Conservation (phyloP, 2,113 vertebrate species). For the Talpa occidentalis region DNA sequence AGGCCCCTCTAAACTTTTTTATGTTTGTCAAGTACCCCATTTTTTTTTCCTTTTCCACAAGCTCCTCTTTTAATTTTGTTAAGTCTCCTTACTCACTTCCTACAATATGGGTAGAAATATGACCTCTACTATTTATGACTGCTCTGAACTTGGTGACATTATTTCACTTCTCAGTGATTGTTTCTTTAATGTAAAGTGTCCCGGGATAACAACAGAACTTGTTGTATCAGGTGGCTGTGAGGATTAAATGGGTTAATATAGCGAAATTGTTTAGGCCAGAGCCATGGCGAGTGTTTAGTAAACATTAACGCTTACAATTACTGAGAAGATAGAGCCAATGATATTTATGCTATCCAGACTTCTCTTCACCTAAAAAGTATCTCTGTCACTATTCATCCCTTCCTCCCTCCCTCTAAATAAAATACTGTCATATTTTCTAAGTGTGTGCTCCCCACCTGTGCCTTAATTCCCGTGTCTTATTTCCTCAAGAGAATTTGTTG, state of each 20-base stretch:
- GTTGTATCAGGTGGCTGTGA: background rate
- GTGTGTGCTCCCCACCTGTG: background rate
- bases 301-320: background rate
- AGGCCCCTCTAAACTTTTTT: background rate
- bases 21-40: background rate
- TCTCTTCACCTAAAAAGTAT: background rate
- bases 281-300: background rate
- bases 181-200: conserved; percentile 22
- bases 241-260: background rate
- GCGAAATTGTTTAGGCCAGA: background rate
- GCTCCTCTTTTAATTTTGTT: background rate
- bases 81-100: background rate
- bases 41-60: background rate
- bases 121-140: background rate
- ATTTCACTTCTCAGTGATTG: background rate
- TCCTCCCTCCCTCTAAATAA: background rate
- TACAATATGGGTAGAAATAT: background rate
- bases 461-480: background rate
- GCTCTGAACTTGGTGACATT: background rate
- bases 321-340: conserved; percentile 7
- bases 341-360: background rate
- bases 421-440: background rate
- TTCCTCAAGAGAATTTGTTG: background rate
- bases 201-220: background rate
- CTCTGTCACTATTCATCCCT: no score